Conservation (phyloP, 2,113 vertebrate genomes). For the Protobothrops mucrosquamatus region DNA sequence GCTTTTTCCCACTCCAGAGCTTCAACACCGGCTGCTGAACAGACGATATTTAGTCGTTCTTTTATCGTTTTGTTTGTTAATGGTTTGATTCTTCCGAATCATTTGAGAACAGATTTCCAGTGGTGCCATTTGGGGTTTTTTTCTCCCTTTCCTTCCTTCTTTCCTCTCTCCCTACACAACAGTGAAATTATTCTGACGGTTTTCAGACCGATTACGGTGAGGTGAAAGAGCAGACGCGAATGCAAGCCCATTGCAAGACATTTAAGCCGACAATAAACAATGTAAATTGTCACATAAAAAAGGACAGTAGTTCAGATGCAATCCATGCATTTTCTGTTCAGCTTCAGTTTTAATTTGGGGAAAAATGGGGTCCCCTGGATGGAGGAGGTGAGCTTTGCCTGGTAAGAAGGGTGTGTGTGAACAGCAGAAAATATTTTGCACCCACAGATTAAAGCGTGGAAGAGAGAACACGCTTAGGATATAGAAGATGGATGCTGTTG, state of each 20-base stretch:
- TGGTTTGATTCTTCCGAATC: background rate
- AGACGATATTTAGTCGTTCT: background rate
- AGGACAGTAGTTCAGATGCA: constrained; percentile 7
- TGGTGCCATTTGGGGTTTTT: background rate
- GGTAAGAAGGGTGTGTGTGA: background rate
- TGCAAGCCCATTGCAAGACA: background rate
- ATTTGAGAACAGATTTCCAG: background rate
- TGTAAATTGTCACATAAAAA: constrained; percentile 42
- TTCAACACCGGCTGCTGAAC: background rate
- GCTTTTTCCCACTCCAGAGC: background rate
- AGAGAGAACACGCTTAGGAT: background rate
- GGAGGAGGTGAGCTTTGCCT: too few species aligned
- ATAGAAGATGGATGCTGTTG: background rate
- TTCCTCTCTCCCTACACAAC: background rate
- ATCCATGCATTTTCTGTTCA: constrained; percentile 15
- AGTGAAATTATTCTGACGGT: constrained; percentile 23
- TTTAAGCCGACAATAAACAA: constrained; percentile 48
- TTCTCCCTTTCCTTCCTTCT: background rate
- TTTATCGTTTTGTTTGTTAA: background rate
- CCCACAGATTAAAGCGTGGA: too few species aligned
- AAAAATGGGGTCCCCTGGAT: background rate
- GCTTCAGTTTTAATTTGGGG: constrained; percentile 39
- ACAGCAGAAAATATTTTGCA: background rate
- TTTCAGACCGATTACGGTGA: background rate
- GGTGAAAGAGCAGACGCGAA: background rate